Evolutionary conservation across 2,888 invertebrate species (phyloP), one percentile per base, ranked within the genome.

Genomic region (Orchestes rusci): DNA sequence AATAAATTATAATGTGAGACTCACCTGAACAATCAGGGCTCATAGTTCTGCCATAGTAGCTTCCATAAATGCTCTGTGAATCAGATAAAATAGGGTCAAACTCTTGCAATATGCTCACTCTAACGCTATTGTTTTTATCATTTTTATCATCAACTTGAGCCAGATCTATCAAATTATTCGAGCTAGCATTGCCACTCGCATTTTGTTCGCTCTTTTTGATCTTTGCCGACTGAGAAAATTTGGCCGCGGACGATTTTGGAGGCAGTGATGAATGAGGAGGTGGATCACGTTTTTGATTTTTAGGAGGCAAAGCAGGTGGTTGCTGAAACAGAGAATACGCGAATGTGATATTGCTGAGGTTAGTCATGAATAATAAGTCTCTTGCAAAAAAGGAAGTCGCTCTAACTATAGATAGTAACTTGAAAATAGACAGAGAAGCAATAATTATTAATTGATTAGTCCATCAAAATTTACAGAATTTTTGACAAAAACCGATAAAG

Each of bases 21-120:
- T 48, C 72, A 77, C 77, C 77, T 56, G 70, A 64, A 64, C 70
- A 72, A 64, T 71, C 68, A 12, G 68, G 67, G 53, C 67, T 68
- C 28, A 62, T 61, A n/a, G 65, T 62, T 39, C 64, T 54, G 17
- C 57, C 51, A 31, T 53, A 57, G 27, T 39, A 43, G 37, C 45
- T 45, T 28, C 48, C 48, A 40, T 48, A 43, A 40, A 28, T 40
- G 16, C 55, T 49, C 54, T 81, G 79, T 59, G 77, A 71, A 59
- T 71, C 70, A 34, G 70, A 75, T 59, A 86, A 73, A 64, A 91
- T 73, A 35, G 91, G 91, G 76, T 91, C 91, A 67, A 91, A 91
- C 50, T 87, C 87, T 67, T 90, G 88, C 59, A 91, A 70, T 59
- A 91, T 82, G 70, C 85, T 85, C 39, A 74, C 76, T 52, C 76